Percentiles rank a stretch among this genome's conserved stretches.
phyloP scores from a whole-genome alignment of 2,888 invertebrate species.

The Bellardia bayeri region DNA sequence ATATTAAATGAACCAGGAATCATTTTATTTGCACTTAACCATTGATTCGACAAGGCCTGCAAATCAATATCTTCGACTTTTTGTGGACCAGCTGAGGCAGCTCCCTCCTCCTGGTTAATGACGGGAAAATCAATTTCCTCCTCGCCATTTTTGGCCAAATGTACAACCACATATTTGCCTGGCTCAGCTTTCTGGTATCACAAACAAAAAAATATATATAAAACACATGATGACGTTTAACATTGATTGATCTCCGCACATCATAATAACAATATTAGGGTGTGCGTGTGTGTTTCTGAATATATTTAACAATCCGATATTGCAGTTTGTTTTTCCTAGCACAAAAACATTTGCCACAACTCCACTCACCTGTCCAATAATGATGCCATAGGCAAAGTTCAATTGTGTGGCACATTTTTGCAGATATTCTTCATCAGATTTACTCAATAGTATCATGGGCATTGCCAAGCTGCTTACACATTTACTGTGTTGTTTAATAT shows the following conservation, averaged over 20 bases:
- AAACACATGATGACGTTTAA: constrained; percentile 46
- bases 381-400: constrained; percentile 89
- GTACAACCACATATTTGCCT: constrained; percentile 90
- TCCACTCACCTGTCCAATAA: constrained; percentile 90
- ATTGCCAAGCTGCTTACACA: constrained; percentile 78
- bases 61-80: constrained; percentile 79
- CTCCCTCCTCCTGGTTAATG: constrained; percentile 74
- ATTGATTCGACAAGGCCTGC: constrained; percentile 86
- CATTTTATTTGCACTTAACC: constrained; percentile 94
- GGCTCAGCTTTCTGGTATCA: constrained; percentile 84
- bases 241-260: not conserved
- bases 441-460: constrained; percentile 89
- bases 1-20: constrained; percentile 95
- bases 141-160: constrained; percentile 91
- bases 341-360: not conserved
- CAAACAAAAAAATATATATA: constrained; percentile 4
- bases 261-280: not conserved
- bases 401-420: constrained; percentile 87
- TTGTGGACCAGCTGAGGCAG: constrained; percentile 64
- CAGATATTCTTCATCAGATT: constrained; percentile 88
- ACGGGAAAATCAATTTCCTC: constrained; percentile 82
- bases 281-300: not conserved
- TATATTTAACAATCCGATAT: not conserved
- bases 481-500: constrained; percentile 36
- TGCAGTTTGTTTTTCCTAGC: constrained; percentile 3